These are phyloP conservation scores for Oreocharis arfaki DNA, from an alignment of 2,113 vertebrate genomes.

Conservation along the genomic window DNA sequence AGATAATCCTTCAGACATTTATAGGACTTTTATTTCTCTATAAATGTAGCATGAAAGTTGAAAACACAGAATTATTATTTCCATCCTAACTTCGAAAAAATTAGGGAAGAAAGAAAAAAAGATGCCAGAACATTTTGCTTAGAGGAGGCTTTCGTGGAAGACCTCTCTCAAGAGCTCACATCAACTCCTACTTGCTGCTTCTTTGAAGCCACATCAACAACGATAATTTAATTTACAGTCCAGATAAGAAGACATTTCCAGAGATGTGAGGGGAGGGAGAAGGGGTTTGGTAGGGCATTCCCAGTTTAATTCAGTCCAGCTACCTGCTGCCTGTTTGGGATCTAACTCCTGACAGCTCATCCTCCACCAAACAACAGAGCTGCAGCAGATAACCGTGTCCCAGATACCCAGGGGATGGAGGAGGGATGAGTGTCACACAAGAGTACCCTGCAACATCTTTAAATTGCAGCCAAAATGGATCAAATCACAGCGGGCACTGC, in stretches of 20 bases:
- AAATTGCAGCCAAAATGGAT: neutral
- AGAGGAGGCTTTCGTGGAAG: neutral
- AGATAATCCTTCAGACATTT: neutral
- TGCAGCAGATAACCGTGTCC: neutral
- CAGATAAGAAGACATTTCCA: neutral
- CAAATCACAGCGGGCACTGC: neutral
- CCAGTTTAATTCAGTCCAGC: neutral
- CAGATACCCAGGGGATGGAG: neutral
- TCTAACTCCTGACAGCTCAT: slow-evolving; percentile 7
- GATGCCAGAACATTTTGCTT: neutral
- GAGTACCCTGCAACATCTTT: neutral
- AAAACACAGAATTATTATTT: neutral
- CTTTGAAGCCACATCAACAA: slow-evolving; percentile 6
- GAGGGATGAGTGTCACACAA: neutral
- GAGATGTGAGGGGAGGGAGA: neutral
- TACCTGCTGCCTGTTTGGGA: neutral
- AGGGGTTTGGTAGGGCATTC: neutral
- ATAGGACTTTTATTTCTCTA: neutral
- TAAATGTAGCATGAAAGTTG: neutral
- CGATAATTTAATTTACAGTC: neutral
- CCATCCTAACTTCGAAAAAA: neutral
- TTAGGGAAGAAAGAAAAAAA: neutral
- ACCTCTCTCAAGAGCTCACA: neutral
- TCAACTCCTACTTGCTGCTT: neutral
- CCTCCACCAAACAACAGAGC: neutral